These are phyloP conservation scores for Emmelina monodactyla DNA, from an alignment of 2,888 invertebrate genomes.

Conservation along the genomic window DNA sequence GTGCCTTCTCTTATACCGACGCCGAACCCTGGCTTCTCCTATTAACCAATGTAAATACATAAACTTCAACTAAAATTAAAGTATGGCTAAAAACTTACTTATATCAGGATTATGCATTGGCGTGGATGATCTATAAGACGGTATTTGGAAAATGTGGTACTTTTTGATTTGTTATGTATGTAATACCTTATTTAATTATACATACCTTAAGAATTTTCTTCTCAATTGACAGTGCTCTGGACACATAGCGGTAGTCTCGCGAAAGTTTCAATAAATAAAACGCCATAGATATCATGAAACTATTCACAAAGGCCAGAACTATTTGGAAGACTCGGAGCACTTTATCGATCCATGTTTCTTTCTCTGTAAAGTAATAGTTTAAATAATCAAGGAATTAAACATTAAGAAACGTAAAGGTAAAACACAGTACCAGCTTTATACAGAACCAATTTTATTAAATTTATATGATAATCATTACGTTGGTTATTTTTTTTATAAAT, in stretches of 20 bases:
- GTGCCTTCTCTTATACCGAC: slow-evolving; percentile 72
- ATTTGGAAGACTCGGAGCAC: slow-evolving; percentile 50
- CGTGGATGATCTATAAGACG: no score
- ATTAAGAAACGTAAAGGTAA: background rate
- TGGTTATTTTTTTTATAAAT: no score
- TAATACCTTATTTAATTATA: slow-evolving; percentile 21
- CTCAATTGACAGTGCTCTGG: slow-evolving; percentile 86
- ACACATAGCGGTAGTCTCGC: slow-evolving; percentile 93
- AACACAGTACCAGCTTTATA: no score
- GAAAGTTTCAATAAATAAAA: slow-evolving; percentile 86
- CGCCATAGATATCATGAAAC: slow-evolving; percentile 82
- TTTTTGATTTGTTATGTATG: background rate
- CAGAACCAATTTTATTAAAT: no score
- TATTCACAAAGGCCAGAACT: slow-evolving; percentile 76
- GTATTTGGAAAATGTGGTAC: no score
- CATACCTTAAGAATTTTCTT: slow-evolving; percentile 87
- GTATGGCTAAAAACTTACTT: no score
- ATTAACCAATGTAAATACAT: no score
- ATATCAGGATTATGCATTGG: no score
- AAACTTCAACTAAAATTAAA: no score
- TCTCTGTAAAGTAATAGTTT: slow-evolving; percentile 20
- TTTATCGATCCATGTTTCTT: slow-evolving; percentile 55
- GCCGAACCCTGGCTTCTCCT: slow-evolving; percentile 77
- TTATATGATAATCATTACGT: no score
- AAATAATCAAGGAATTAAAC: background rate